Base-by-base conservation (phyloP, 2,797 vertebrate species). In the Manis crassicaudata region DNA sequence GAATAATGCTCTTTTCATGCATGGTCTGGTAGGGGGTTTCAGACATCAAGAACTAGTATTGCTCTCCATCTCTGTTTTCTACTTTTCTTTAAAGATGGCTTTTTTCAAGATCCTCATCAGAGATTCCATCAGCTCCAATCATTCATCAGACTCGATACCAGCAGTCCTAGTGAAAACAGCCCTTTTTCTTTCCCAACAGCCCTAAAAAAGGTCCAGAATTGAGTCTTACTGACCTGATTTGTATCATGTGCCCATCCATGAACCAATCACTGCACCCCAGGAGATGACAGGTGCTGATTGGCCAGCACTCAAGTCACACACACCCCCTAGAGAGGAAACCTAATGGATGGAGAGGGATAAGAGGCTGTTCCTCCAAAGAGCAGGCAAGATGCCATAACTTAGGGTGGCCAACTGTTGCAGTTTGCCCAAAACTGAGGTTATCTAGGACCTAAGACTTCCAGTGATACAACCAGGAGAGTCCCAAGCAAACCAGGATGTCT, bases 391-490 rank as follows among this genome's bases (percentile, higher is more conserved):
- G 32, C 56, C 29, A 10, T 35, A 25, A 58, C 46, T 79, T 72
- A 79, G n/a, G 27, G 9, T 65, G 37, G 68, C 11, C 17, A 35
- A 9, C n/a, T 67, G 6, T 62, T 56, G 58, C 46, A 60, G 20
- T 96, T 56, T 79, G 8, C 50, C 75, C 43, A 6, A 94, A 95
- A 89, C 56, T 77, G 9, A 62, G n/a, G 3, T 40, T 92, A 90
- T 40, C 84, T 25, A 67, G 50, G 54, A 50, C 4, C n/a, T 23
- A 20, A 25, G 67, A 46, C 32, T 90, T 85, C 92, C 54, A 23
- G 17, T 80, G 40, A 72, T 32, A 35, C 27, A 46, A 62, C n/a
- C 13, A 65, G 32, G 77, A 54, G 43, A 67, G 7, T 86, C 50
- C 62, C 79, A 58, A 85, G 58, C 60, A 95, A 85, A 84, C 46